These are phyloP conservation scores for Diarsia mendica DNA, from an alignment of 2,888 invertebrate genomes.

Conservation along the genomic window DNA sequence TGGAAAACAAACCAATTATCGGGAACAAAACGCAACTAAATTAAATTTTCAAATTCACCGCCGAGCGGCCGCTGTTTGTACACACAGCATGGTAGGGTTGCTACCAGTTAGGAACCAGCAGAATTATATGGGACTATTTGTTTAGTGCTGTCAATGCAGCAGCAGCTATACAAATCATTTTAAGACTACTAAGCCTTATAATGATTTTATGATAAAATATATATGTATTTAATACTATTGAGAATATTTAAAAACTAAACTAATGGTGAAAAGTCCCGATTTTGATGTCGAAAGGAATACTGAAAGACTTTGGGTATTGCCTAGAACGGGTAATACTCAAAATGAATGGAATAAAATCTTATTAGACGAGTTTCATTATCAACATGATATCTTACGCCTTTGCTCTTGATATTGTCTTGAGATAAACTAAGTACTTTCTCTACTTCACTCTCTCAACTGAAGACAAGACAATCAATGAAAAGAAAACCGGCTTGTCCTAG, in stretches of 20 bases:
- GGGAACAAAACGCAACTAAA: constrained; percentile 87
- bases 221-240: neutral
- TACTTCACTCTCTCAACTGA: neutral
- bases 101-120: neutral
- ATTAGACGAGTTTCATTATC: neutral
- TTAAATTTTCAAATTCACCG: constrained; percentile 88
- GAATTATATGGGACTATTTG: neutral
- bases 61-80: constrained; percentile 71
- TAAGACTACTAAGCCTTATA: too few relatives aligned
- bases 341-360: neutral
- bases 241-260: neutral
- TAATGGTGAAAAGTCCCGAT: neutral
- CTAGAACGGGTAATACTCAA: neutral
- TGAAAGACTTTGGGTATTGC: neutral
- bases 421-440: neutral
- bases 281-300: neutral
- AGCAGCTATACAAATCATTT: too few relatives aligned
- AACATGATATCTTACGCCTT: neutral
- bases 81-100: constrained; percentile 74
- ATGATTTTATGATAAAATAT: neutral
- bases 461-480: neutral
- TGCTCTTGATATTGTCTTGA: neutral
- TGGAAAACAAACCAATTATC: constrained; percentile 89
- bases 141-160: neutral
- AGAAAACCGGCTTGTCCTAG: neutral